Base-by-base conservation (phyloP, 2,888 invertebrate species). In the Ectropis crepuscularia region DNA sequence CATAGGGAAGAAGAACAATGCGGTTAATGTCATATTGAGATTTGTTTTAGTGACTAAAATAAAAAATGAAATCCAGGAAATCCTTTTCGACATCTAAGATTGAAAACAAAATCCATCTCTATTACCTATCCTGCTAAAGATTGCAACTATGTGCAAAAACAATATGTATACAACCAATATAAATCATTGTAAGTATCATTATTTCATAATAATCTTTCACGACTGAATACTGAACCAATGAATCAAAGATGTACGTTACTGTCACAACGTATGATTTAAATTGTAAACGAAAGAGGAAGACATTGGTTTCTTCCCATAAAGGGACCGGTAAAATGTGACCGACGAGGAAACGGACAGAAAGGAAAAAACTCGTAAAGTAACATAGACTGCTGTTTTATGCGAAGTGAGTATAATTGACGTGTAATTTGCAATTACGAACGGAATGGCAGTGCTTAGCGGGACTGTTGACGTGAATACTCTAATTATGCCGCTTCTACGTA, bases 291-390 rank as follows among this genome's bases (percentile, higher is more conserved):
- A 76, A 80, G 70, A 79, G 79, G 78, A 81, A 81, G 53, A 57
- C 67, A 68, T 68, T 71, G 69, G 70, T 65, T 75, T 75, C 73
- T 75, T 79, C 78, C 84, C 82, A 72, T 80, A 79, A 75, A 76
- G 65, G 79, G 85, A 72, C 59, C 70, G 73, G 72, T 60, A 67
- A 74, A 70, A 73, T 73, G 71, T 68, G 64, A 71, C 65, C 65
- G 74, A 80, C 76, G 76, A 79, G 86, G 83, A 80, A 83, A 74
- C 71, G 65, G 63, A 73, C 68, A 65, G 62, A 67, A 63, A 70
- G 65, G 77, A 70, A 69, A 66, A 69, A 68, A 51, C 61, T 49
- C 57, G 65, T 42, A 50, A 53, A 49, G 53, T 36, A 48, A 16
- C 60, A 61, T 61, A 49, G 53, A 57, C 48, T 57, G 64, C 61